Conservation (phyloP, 2,797 vertebrate genomes). For the Spheniscus humboldti region DNA sequence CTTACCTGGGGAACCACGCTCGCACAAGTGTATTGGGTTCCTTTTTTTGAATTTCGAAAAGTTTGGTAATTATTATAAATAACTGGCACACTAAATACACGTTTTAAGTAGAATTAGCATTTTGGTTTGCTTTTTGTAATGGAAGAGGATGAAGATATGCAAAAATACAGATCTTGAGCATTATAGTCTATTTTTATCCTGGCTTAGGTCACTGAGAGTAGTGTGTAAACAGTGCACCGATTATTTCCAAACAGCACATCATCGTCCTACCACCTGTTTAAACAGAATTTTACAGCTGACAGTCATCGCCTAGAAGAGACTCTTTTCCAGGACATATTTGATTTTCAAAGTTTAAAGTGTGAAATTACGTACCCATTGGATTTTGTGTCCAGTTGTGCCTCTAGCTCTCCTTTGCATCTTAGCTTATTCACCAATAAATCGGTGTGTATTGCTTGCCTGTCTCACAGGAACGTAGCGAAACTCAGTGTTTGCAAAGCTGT, state of each 20-base stretch:
- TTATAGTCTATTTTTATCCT: slow-evolving; percentile 3
- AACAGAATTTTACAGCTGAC: slow-evolving; percentile 38
- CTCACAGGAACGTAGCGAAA: neutral
- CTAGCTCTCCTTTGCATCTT: neutral
- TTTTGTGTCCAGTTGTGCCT: slow-evolving; percentile 42
- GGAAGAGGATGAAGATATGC: neutral
- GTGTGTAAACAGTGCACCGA: slow-evolving; percentile 21
- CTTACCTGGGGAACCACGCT: neutral
- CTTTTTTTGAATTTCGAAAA: neutral
- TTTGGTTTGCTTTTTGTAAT: slow-evolving; percentile 1
- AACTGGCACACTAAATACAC: neutral
- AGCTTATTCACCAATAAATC: slow-evolving; percentile 6
- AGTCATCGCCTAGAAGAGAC: neutral
- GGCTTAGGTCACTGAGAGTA: neutral
- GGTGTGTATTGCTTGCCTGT: neutral
- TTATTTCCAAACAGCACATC: slow-evolving; percentile 37
- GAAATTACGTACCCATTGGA: neutral
- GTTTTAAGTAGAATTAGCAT: neutral
- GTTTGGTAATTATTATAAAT: neutral
- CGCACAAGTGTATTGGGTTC: neutral
- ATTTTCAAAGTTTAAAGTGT: slow-evolving; percentile 39
- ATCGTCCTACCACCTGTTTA: neutral
- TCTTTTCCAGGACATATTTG: neutral
- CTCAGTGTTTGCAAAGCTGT: slow-evolving; percentile 18
- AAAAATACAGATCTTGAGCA: slow-evolving; percentile 7